Evolutionary conservation across 2,888 invertebrate species (phyloP).

Genomic region (Drosophila subsilvestris): DNA sequence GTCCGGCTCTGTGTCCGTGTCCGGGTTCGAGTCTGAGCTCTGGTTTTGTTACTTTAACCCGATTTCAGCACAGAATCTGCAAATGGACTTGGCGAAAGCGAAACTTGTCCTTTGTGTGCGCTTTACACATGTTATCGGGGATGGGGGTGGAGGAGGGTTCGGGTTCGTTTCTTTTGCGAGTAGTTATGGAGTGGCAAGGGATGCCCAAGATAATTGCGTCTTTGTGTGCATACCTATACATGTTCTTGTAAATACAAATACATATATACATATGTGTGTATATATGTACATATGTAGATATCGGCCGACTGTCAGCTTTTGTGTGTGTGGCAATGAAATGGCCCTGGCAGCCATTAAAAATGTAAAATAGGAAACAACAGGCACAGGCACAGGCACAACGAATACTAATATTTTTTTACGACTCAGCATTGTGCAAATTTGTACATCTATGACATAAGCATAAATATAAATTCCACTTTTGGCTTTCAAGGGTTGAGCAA

Average conservation of each 20-base stretch:
- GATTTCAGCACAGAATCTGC: conserved; percentile 72
- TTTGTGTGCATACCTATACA: conserved; percentile 47
- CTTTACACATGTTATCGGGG: conserved; percentile 62
- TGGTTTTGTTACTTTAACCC: conserved; percentile 65
- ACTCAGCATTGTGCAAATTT: conserved; percentile 69
- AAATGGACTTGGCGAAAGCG: conserved; percentile 70
- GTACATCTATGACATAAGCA: conserved; percentile 77
- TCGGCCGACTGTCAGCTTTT: conserved; percentile 55
- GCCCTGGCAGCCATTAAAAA: conserved; percentile 71
- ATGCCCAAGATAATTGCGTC: conserved; percentile 66
- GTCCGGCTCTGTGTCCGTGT: not conserved
- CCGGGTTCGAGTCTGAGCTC: not conserved
- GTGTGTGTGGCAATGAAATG: conserved; percentile 54
- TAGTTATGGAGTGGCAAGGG: conserved; percentile 55
- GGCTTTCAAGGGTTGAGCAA: conserved; percentile 28
- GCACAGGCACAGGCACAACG: conserved; percentile 23
- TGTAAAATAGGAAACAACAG: conserved; percentile 59
- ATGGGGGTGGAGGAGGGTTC: conserved; percentile 6
- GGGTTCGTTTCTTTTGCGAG: conserved; percentile 16
- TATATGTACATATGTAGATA: conserved; percentile 4
- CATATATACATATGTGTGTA: conserved; percentile 8
- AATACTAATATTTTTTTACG: conserved; percentile 59
- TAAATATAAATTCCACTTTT: conserved; percentile 46
- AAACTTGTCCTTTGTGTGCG: conserved; percentile 74
- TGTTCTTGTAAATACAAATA: conserved; percentile 17